phyloP scores from a whole-genome alignment of 1,140 invertebrate species.

The Polyergus mexicanus region DNA sequence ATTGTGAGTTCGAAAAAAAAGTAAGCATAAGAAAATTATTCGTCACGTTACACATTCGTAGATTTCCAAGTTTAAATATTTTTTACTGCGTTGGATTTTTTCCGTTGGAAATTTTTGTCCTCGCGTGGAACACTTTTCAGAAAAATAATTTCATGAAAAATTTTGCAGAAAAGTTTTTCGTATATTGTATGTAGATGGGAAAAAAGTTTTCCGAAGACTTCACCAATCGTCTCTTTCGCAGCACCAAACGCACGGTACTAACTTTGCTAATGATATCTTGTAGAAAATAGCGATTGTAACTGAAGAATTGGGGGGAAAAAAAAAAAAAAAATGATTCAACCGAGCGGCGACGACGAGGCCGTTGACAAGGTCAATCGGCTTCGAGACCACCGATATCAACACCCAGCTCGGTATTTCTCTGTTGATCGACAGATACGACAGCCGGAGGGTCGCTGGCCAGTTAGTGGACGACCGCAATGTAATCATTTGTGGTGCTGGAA shows the following conservation, averaged over 20 bases:
- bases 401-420: slow-evolving; percentile 69
- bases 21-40: neutral
- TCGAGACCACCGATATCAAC: slow-evolving; percentile 67
- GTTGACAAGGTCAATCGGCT: slow-evolving; percentile 66
- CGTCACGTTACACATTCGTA: neutral
- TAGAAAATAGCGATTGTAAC: neutral
- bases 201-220: neutral
- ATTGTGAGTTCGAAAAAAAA: neutral
- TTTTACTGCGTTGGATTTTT: neutral
- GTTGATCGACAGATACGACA: slow-evolving; percentile 75
- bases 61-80: neutral
- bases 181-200: neutral
- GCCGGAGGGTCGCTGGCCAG: slow-evolving; percentile 78
- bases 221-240: neutral
- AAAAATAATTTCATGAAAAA: slow-evolving; percentile 2
- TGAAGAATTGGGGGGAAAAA: slow-evolving; percentile 68
- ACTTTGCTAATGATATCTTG: neutral
- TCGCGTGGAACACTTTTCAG: neutral
- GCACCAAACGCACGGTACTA: neutral
- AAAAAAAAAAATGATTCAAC: neutral
- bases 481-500: slow-evolving; percentile 84
- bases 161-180: neutral
- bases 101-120: slow-evolving; percentile 11
- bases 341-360: neutral
- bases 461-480: slow-evolving; percentile 84